Percentiles rank a stretch among this genome's conserved stretches.
Evolutionary conservation across 2,113 vertebrate species (phyloP).

Genomic region (Rostratula benghalensis): DNA sequence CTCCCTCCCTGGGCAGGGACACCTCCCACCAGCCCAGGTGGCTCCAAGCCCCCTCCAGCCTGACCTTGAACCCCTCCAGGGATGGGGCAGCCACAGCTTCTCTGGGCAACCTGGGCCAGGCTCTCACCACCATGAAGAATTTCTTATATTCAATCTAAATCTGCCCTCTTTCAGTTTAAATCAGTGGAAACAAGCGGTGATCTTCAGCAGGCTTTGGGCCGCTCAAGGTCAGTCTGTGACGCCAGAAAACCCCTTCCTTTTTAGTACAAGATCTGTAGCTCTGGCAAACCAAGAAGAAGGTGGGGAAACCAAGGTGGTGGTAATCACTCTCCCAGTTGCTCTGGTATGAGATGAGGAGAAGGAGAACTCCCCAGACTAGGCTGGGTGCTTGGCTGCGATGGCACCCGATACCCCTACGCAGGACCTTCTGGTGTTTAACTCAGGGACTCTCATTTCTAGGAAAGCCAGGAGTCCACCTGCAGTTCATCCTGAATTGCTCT

Average conservation of each 20-base stretch:
- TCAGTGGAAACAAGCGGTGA: not conserved
- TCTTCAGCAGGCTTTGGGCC: not conserved
- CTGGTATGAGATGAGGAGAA: not conserved
- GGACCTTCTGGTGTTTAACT: not conserved
- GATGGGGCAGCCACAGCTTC: not conserved
- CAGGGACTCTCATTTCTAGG: no score
- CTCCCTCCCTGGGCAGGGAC: not conserved
- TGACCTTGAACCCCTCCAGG: not conserved
- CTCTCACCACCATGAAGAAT: not conserved
- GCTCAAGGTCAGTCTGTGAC: fast-evolving
- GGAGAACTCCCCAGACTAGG: not conserved
- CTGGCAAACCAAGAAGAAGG: not conserved
- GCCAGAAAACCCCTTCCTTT: not conserved
- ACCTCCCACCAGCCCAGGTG: not conserved
- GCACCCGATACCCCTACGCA: not conserved
- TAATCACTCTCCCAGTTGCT: not conserved
- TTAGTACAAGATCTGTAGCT: not conserved
- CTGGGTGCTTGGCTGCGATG: not conserved
- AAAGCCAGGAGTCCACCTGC: no score
- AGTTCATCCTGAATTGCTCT: no score
- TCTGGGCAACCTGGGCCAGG: not conserved
- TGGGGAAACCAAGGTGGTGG: not conserved
- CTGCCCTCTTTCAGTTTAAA: not conserved
- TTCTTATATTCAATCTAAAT: not conserved
- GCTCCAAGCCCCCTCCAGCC: fast-evolving